Conservation (phyloP, 2,797 vertebrate species). For the Acanthurus tractus region DNA sequence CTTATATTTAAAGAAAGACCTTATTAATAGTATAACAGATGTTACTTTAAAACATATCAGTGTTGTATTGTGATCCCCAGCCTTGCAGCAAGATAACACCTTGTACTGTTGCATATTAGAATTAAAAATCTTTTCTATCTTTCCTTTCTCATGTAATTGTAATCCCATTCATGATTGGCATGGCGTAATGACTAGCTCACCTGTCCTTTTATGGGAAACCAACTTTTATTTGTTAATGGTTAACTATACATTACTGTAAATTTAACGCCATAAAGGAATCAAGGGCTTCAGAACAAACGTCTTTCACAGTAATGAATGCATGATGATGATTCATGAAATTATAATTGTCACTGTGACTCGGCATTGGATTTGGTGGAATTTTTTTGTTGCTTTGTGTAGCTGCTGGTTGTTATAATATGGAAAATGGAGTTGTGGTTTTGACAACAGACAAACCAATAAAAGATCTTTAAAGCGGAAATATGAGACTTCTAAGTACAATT, state of each 20-base stretch:
- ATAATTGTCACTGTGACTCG: neutral
- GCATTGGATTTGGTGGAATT: neutral
- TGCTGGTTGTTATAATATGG: too few species aligned
- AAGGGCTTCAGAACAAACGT: neutral
- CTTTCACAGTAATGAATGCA: neutral
- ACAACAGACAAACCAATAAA: too few species aligned
- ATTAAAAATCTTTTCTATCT: neutral
- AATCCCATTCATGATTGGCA: constrained; percentile 26
- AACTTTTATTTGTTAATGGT: constrained; percentile 51
- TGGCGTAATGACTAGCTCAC: constrained; percentile 27
- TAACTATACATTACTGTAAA: constrained; percentile 38
- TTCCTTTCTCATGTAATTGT: neutral
- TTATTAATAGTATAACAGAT: constrained; percentile 2
- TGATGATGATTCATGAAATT: constrained; percentile 15
- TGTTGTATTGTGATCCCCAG: neutral
- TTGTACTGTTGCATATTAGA: neutral
- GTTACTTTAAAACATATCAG: neutral
- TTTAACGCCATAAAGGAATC: neutral
- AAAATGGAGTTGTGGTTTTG: too few species aligned
- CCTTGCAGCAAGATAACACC: neutral
- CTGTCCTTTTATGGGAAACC: constrained; percentile 23
- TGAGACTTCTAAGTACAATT: too few species aligned
- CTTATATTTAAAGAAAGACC: neutral
- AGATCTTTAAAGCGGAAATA: too few species aligned
- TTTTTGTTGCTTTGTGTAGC: too few species aligned